Evolutionary conservation across 1,140 invertebrate species (phyloP), one percentile per base, ranked within the genome.

Genomic region (Drosophila kanapiae): DNA sequence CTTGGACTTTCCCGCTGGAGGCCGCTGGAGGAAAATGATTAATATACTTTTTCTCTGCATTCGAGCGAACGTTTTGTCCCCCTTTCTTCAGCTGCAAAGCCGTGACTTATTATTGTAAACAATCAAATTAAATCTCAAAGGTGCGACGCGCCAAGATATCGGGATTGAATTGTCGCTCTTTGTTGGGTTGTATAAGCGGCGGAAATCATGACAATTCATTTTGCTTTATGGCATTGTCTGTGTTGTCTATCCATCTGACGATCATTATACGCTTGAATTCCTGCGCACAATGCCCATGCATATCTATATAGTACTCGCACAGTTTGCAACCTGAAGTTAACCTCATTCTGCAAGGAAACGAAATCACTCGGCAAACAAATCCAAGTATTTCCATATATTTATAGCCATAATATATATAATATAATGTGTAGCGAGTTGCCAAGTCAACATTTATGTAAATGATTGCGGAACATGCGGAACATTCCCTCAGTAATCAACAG

Each of bases 161-260:
- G 59, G 72, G 72, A 84, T 76, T 76, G 74, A 76, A 57, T 76
- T 75, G 61, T 78, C 58, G 56, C 64, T 64, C 62, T 75, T 60
- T 79, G 57, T 84, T 80, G 70, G 53, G 60, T 86, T 80, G 67
- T 80, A 57, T 75, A 75, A 70, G 76, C 76, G 80, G 76, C 83
- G 83, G 80, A 86, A 86, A 88, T 86, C 70, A 83, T 83, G 84
- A 80, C 83, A 86, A 83, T 88, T 78, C 68, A 72, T 79, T 88
- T 77, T 61, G 65, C 31, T 80, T 80, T 88, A 86, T 87, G 80
- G 82, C 71, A 78, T 88, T 86, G 82, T 82, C 82, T 82, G 47
- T 67, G 53, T 51, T 69, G 57, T 75, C 51, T 51, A 75, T 58
- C 70, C 72, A 54, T 65, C 54, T 57, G 74, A 76, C 75, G 65